Base-by-base conservation (phyloP, 2,888 invertebrate species). In the Papilio demoleus region DNA sequence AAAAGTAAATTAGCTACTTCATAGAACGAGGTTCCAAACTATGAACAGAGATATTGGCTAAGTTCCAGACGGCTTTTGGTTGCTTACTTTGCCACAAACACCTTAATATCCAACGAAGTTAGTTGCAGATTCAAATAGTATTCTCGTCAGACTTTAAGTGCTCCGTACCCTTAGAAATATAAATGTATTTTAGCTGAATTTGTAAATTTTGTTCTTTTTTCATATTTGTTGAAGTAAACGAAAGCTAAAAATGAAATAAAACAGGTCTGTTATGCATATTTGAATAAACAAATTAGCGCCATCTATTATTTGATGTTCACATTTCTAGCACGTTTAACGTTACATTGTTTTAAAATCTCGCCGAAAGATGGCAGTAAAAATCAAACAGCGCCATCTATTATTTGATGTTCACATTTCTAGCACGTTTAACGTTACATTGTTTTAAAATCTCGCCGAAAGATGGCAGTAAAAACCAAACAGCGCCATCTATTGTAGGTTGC, bases 41-140 rank as follows among this genome's bases (percentile, higher is more conserved):
- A 84, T 84, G 86, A 85, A 86, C 81, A 80, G 82, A 77, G 84
- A 82, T 82, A 72, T 82, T 88, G 88, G 88, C 86, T 63, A 58
- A 61, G 50, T 68, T 84, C 88, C 88, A 88, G 80, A 66, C 73
- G 69, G 77, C 75, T 76, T 75, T 76, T 72, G 75, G 76, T 76
- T 77, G 75, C 78, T 80, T 80, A 79, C 70, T 72, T 81, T 80
- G 4, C 31, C 6, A 31, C 31, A 3, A 11, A 6, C 12, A 19
- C 4, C 42, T 17, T 22, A 45, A n/a, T 22, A 22, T 22, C 22
- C 11, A 45, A 45, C 22, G 22, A n/a, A n/a, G n/a, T n/a, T 45
- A 45, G 22, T 22, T 45, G 19, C 22, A 45, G 22, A 19, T 45
- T 45, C 11, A 45, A 11, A 9, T 22, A 45, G 19, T 11, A 19